Evolutionary conservation across 1,140 invertebrate species (phyloP), one percentile per base, ranked within the genome.

Genomic region (Drosophila persimilis): DNA sequence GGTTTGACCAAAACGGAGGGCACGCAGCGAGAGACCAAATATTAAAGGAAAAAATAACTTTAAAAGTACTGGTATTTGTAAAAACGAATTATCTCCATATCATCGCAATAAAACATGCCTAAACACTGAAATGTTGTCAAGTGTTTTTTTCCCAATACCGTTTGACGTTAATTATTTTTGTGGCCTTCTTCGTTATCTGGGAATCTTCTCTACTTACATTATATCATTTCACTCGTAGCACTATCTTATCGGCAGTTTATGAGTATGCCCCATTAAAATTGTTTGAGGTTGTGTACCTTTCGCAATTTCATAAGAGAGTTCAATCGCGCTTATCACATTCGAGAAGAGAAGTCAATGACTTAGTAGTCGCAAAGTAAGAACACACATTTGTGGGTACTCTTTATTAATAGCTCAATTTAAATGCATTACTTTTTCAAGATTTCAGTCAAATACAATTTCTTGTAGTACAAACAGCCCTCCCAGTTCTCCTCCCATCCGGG

Each of bases 401-500:
- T 72, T 73, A 73, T 73, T 72, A 1, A 8, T 29, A 51, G 20
- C 22, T 55, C 39, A 4, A 13, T 4, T 13, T 3, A 39, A 39
- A 39, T 11, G 35, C 3, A 64, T 51, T 69, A 44, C 41, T 73
- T 64, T n/a, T 73, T 45, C 7, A 73, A 9, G n/a, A 73, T 43
- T 5, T 46, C 41, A 11, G 55, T 54, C 31, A 83, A 46, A 61
- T 81, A 73, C 45, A 70, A 15, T 1, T 83, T 67, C 44, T 93
- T 93, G 90, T 93, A 93, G 17, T 92, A 91, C 8, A 92, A 45
- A 89, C 79, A 84, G 2, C 93, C 93, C 17, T 92, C 92, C 77
- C 92, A 94, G 80, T 97, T 96, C 44, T 94, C 93, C 79, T 95
- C 95, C 90, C 96, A 96, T 15, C 94, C 95, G 1, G 95, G 94